A percentile compares a stretch with the other conserved stretches of the same genome.
Conservation (phyloP, 2,888 invertebrate genomes). For the Aleiodes leptofemur region DNA sequence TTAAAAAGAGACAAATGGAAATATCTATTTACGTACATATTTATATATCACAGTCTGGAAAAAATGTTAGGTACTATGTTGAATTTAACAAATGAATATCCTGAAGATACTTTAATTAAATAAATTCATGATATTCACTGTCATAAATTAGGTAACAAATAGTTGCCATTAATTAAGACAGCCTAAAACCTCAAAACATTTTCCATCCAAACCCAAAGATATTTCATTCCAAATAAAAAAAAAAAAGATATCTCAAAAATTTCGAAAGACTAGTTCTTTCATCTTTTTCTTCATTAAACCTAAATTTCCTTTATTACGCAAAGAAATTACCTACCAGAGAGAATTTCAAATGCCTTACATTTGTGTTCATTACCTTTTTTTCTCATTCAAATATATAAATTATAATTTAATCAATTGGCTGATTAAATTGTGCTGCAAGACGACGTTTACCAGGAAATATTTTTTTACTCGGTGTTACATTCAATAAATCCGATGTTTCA, state of each 20-base stretch:
- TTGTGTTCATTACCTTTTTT: conserved; percentile 32
- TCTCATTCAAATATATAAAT: conserved; percentile 4
- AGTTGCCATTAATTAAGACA: conserved; percentile 7
- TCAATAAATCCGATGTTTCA: conserved; percentile 50
- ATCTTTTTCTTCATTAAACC: background rate
- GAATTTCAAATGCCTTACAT: conserved; percentile 24
- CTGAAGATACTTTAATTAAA: conserved; percentile 20
- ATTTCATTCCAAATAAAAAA: background rate
- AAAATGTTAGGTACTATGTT: conserved; percentile 60
- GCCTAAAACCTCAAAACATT: background rate
- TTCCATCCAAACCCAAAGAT: conserved; percentile 22
- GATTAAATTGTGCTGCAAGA: conserved; percentile 75
- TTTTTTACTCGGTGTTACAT: conserved; percentile 66
- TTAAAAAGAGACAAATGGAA: conserved; percentile 7
- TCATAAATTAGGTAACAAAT: conserved; percentile 16
- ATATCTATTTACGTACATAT: conserved; percentile 49
- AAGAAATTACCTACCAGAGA: conserved; percentile 57
- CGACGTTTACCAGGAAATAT: conserved; percentile 73
- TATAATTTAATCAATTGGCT: conserved; percentile 64
- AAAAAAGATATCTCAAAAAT: background rate
- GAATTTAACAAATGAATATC: conserved; percentile 22
- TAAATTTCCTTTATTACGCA: conserved; percentile 13
- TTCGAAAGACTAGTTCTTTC: background rate
- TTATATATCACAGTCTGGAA: conserved; percentile 66
- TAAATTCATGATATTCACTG: conserved; percentile 31